Conservation (phyloP, 2,797 vertebrate genomes). For the Rhincodon typus region DNA sequence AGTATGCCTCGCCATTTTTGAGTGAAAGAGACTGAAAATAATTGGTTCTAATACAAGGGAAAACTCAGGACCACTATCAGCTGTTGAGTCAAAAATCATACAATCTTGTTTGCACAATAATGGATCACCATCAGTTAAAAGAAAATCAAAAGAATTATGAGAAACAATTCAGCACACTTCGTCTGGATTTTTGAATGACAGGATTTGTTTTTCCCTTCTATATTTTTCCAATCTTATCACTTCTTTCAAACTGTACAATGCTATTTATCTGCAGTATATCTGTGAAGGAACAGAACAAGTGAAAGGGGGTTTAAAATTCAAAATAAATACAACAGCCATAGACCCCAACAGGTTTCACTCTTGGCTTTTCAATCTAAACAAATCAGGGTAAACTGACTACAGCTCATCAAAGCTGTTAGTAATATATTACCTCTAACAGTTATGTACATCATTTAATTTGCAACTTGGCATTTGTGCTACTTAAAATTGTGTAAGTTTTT, state of each 20-base stretch:
- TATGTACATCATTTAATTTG: background rate
- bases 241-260: background rate
- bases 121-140: no score
- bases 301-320: background rate
- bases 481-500: background rate
- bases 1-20: no score
- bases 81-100: no score
- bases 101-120: no score
- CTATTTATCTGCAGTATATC: background rate
- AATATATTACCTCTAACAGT: background rate
- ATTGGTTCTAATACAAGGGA: no score
- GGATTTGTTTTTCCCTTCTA: no score
- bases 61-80: no score
- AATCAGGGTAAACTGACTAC: background rate
- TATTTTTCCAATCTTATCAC: background rate
- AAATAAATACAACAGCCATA: background rate
- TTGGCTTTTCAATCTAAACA: background rate
- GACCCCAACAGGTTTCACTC: background rate
- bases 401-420: no score
- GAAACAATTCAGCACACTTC: no score
- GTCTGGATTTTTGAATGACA: no score
- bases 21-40: no score
- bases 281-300: background rate
- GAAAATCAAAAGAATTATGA: no score
- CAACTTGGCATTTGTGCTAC: background rate